Percentiles rank a stretch among this genome's conserved stretches.
phyloP scores from a whole-genome alignment of 2,888 invertebrate species.

The Drosophila falleni region DNA sequence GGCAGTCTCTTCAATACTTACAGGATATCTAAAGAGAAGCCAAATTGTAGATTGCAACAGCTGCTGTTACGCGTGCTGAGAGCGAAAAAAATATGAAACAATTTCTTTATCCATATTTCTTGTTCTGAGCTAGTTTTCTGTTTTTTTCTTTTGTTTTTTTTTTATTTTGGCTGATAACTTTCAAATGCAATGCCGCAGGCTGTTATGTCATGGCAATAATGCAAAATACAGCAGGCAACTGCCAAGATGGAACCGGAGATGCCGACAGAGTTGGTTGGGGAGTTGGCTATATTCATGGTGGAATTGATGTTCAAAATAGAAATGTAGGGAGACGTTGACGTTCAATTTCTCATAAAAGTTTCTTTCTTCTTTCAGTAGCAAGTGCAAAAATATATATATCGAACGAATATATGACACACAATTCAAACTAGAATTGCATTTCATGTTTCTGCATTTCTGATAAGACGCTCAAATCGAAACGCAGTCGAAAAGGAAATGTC shows the following conservation, averaged over 20 bases:
- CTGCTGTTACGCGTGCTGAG: constrained; percentile 54
- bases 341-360: constrained; percentile 79
- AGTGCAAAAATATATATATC: constrained; percentile 26
- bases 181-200: constrained; percentile 79
- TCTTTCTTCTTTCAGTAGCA: constrained; percentile 38
- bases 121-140: constrained; percentile 43
- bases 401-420: constrained; percentile 64
- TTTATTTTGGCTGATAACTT: constrained; percentile 64
- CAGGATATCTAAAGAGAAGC: constrained; percentile 19
- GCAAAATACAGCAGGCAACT: constrained; percentile 63
- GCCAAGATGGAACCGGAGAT: constrained; percentile 18
- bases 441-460: constrained; percentile 59
- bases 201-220: constrained; percentile 75
- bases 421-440: constrained; percentile 75
- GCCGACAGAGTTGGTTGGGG: constrained; percentile 8
- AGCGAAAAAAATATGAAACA: constrained; percentile 40
- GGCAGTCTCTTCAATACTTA: not conserved
- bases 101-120: constrained; percentile 61
- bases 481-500: constrained; percentile 6
- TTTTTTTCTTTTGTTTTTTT: not conserved
- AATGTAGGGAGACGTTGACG: constrained; percentile 52
- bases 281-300: constrained; percentile 17
- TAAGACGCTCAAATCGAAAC: constrained; percentile 46
- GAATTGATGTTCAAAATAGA: constrained; percentile 16
- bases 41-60: constrained; percentile 47